phyloP scores from a whole-genome alignment of 2,888 invertebrate genomes.

The Coelopa pilipes region DNA sequence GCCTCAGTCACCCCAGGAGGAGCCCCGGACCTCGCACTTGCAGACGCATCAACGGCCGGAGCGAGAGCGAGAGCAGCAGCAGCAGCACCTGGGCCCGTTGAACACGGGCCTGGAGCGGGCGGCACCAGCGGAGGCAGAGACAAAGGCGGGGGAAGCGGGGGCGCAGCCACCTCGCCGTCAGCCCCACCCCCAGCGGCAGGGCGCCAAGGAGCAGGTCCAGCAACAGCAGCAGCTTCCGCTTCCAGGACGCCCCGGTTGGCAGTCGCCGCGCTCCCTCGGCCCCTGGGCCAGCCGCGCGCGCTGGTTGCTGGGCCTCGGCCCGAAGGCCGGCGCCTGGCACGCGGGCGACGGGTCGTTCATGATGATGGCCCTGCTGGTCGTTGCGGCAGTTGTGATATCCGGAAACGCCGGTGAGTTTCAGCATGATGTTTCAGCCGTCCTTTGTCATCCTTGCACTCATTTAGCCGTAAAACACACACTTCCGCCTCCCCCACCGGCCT shows the following conservation, averaged over 20 bases:
- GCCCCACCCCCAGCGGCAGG: no score
- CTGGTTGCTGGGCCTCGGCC: slow-evolving; percentile 5
- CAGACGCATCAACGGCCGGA: background rate
- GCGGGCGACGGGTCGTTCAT: slow-evolving; percentile 46
- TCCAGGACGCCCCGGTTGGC: background rate
- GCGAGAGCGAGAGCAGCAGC: slow-evolving; percentile 32
- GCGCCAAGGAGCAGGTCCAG: no score
- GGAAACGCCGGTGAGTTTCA: slow-evolving; percentile 60
- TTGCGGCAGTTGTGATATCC: slow-evolving; percentile 59
- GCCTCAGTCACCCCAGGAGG: no score
- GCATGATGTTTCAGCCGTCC: background rate
- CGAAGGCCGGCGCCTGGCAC: slow-evolving; percentile 9
- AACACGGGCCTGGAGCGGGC: no score
- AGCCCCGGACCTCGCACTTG: background rate
- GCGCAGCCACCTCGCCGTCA: no score
- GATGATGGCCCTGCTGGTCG: slow-evolving; percentile 61
- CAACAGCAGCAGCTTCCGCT: slow-evolving; percentile 6
- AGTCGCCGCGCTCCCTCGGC: no score
- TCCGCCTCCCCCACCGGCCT: no score
- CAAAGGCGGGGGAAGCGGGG: no score
- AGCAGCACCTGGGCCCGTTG: background rate
- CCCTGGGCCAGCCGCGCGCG: slow-evolving; percentile 18
- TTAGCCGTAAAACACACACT: no score
- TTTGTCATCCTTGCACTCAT: no score
- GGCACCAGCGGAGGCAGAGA: no score